Conservation (phyloP, 2,797 vertebrate species). For the Naso thynnoides region DNA sequence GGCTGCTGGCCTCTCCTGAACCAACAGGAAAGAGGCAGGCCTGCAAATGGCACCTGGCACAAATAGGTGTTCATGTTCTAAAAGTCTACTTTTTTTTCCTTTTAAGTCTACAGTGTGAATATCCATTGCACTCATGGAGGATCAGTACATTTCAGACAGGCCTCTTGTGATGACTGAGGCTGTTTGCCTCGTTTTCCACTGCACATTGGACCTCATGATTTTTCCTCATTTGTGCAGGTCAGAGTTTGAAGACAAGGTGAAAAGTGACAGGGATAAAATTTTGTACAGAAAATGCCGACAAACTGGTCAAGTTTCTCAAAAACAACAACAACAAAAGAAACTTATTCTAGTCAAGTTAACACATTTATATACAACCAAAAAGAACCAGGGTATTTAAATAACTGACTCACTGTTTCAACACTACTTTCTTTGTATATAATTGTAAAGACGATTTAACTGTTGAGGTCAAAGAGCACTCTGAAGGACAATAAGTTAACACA, state of each 20-base stretch:
- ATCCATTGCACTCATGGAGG: background rate
- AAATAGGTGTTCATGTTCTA: conserved; percentile 3
- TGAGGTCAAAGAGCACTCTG: background rate
- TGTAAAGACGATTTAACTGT: background rate
- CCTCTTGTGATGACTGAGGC: background rate
- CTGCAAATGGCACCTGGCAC: conserved; percentile 2
- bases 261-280: background rate
- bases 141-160: background rate
- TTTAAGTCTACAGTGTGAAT: background rate
- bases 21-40: background rate
- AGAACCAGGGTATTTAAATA: background rate
- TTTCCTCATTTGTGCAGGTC: background rate
- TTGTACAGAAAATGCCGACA: background rate
- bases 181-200: background rate
- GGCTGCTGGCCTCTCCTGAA: conserved; percentile 41
- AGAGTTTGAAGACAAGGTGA: background rate
- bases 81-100: background rate
- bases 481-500: background rate
- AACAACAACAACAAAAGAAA: too few relatives aligned
- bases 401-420: background rate
- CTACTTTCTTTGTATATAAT: background rate
- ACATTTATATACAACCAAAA: background rate
- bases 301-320: background rate
- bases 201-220: background rate
- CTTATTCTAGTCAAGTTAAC: background rate